Evolutionary conservation across 2,888 invertebrate species (phyloP), one percentile per base, ranked within the genome.

Genomic region (Lithophane ornitopus): DNA sequence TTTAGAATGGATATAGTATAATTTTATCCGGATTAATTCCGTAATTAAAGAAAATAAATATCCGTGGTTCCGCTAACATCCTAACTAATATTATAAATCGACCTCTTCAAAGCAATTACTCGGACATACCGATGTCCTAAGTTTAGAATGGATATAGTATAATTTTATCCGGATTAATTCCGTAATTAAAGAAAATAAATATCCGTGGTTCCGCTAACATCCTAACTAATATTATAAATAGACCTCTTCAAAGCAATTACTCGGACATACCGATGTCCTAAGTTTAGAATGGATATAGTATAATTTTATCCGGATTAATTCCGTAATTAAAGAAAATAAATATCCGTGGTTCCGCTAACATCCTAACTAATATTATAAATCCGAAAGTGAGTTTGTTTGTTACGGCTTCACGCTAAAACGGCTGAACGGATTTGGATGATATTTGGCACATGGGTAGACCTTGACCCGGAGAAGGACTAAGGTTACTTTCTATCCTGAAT

Each of bases 221-320:
- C 34, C 34, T 34, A 34, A 34, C 34, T 34, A 34, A 34, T 34
- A 34, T n/a, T n/a, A n/a, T n/a, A n/a, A n/a, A n/a, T 58, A 58
- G 72, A 79, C 52, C 58, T 74, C 74, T 52, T 63, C 58, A 46
- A 65, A 63, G 56, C 52, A 74, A 75, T 80, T 65, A 69, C 49
- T 71, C 8, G n/a, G 11, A 78, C 16, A 52, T 63, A 26, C 44
- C 56, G 49, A 77, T 78, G 26, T 34, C 34, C 71, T 78, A 62
- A 71, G 56, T 52, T 72, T 78, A 63, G 26, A 72, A 78, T 56
- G 72, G 79, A 78, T 71, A 34, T 34, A 54, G 16, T 58, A 58
- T 63, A 34, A 63, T 78, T 41, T 56, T 72, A 72, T 58, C 79
- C 56, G 49, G 49, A 72, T 72, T 34, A 9, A 44, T 44, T 63